These are phyloP conservation scores for Lepidurus apus DNA, from an alignment of 1,140 invertebrate species.

Conservation along the genomic window DNA sequence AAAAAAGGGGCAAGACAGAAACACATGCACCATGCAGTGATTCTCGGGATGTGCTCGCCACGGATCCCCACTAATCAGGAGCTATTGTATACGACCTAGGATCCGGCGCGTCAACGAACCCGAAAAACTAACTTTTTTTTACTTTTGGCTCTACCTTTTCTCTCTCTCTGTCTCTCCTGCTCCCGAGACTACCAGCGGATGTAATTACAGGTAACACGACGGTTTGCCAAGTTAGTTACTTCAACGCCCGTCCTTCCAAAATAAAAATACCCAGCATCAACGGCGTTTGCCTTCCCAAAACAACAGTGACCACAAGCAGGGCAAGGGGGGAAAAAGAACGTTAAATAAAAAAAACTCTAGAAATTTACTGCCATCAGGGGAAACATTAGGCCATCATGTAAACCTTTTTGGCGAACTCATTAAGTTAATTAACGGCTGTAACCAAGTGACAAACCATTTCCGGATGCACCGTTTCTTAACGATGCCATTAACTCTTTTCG, in stretches of 20 bases:
- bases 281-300: slow-evolving; percentile 17
- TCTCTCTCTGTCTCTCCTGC: background rate
- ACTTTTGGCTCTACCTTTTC: background rate
- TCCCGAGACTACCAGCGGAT: slow-evolving; percentile 20
- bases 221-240: slow-evolving; percentile 2
- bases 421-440: slow-evolving; percentile 1
- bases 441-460: slow-evolving; percentile 16
- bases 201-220: slow-evolving; percentile 19
- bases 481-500: background rate
- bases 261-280: background rate
- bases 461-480: background rate
- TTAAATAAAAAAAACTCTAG: background rate
- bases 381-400: background rate
- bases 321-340: background rate
- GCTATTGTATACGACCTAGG: slow-evolving; percentile 12
- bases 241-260: slow-evolving; percentile 6
- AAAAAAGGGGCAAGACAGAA: slow-evolving; percentile 28
- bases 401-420: background rate
- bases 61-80: slow-evolving; percentile 6
- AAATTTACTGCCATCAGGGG: background rate
- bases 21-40: slow-evolving; percentile 26
- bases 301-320: background rate
- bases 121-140: background rate
- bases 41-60: slow-evolving; percentile 22
- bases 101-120: slow-evolving; percentile 7